Evolutionary conservation across 2,888 invertebrate species (phyloP).

Genomic region (Physocephala rufipes): DNA sequence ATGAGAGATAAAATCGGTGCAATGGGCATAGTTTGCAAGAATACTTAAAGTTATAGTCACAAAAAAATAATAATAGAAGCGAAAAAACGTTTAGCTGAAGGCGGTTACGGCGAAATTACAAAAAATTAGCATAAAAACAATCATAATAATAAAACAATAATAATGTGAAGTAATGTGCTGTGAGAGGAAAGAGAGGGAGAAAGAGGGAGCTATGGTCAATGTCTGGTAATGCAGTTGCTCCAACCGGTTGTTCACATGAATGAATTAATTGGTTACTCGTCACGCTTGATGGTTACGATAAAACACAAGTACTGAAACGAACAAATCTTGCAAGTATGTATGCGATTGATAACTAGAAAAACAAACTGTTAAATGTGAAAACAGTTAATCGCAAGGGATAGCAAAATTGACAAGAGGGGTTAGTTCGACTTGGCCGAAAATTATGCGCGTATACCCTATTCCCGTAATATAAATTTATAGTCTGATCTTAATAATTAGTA

Average conservation of each 20-base stretch:
- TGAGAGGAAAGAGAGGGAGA: not conserved
- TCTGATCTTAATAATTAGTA: too few species aligned
- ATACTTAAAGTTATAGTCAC: not conserved
- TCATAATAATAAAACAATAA: constrained; percentile 17
- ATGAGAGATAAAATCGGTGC: too few species aligned
- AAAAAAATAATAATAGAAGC: not conserved
- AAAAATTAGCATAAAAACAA: constrained; percentile 27
- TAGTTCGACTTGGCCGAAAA: not conserved
- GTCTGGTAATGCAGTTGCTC: not conserved
- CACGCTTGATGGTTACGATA: constrained; percentile 23
- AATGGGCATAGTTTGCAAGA: too few species aligned
- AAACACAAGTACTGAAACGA: too few species aligned
- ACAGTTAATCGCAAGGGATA: constrained; percentile 18
- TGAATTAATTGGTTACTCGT: not conserved
- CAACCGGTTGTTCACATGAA: too few species aligned
- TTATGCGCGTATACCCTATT: too few species aligned
- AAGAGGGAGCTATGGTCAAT: not conserved
- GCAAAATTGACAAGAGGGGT: not conserved
- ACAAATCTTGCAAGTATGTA: constrained; percentile 9
- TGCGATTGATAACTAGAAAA: too few species aligned
- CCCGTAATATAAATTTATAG: too few species aligned
- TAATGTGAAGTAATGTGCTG: not conserved
- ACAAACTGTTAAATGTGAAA: too few species aligned
- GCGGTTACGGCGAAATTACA: not conserved
- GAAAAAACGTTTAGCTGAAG: not conserved